These are phyloP conservation scores for Ischnus inquisitorius DNA, from an alignment of 2,888 invertebrate species.

Conservation along the genomic window DNA sequence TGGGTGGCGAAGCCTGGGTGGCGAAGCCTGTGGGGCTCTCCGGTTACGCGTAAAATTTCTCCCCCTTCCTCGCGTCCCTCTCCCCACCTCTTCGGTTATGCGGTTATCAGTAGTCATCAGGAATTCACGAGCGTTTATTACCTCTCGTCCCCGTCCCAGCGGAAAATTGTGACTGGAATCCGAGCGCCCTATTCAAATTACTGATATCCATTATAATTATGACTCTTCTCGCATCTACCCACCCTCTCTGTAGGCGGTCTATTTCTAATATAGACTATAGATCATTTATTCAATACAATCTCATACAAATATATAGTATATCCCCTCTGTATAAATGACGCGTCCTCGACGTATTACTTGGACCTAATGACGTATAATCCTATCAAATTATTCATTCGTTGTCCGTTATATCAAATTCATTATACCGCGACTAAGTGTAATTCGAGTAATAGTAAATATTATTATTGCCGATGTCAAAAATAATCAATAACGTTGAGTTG, in stretches of 20 bases:
- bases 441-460: too few species aligned
- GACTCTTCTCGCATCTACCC: not conserved
- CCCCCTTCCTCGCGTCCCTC: too few species aligned
- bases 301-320: too few species aligned
- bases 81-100: not conserved
- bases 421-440: too few species aligned
- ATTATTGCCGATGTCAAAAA: too few species aligned
- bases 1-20: constrained; percentile 16
- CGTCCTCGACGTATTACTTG: too few species aligned
- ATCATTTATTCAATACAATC: too few species aligned
- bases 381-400: too few species aligned
- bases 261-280: not conserved
- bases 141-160: constrained; percentile 14
- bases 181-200: constrained; percentile 47
- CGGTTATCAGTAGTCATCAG: constrained; percentile 57
- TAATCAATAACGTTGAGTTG: too few species aligned
- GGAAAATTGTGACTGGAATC: constrained; percentile 47
- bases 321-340: too few species aligned
- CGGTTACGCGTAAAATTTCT: not conserved
- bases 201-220: constrained; percentile 36
- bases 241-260: not conserved
- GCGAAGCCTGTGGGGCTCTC: not conserved
- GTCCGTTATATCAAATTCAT: too few species aligned
- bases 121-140: constrained; percentile 49
- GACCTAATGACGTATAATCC: too few species aligned